Percentiles rank a stretch among this genome's conserved stretches.
Conservation (phyloP, 30 jellyfish, hydroid and myxozoan species). For the Turritopsis dohrnii region DNA sequence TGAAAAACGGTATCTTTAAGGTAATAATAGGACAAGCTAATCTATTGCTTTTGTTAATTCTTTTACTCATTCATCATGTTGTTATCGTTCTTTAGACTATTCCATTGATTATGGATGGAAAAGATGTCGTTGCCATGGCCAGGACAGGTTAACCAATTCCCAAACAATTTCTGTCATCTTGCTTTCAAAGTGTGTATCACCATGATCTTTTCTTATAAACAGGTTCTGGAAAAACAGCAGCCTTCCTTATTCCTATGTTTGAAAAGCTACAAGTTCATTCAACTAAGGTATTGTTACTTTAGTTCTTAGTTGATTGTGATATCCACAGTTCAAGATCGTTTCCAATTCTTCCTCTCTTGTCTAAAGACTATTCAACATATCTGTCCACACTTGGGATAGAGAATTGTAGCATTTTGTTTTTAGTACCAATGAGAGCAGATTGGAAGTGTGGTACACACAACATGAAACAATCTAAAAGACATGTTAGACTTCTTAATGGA, state of each 20-base stretch:
- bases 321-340: not conserved
- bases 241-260: conserved; percentile 92
- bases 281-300: conserved; percentile 46
- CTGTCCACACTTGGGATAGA: no score
- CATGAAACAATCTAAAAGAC: no score
- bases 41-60: not conserved
- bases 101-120: conserved; percentile 96
- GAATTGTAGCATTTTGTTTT: no score
- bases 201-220: not conserved
- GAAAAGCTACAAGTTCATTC: conserved; percentile 75
- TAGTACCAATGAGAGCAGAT: no score
- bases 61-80: not conserved
- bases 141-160: conserved; percentile 80
- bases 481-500: no score
- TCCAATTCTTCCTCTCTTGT: not conserved
- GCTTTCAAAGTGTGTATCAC: conserved; percentile 27
- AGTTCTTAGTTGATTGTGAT: not conserved
- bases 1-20: no score
- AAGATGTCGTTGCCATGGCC: conserved; percentile 99
- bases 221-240: conserved; percentile 99
- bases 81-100: conserved; percentile 65
- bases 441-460: no score
- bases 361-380: no score
- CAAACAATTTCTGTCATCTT: not conserved
- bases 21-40: not conserved